phyloP scores from a whole-genome alignment of 2,888 invertebrate genomes.

The Drosophila tripunctata region DNA sequence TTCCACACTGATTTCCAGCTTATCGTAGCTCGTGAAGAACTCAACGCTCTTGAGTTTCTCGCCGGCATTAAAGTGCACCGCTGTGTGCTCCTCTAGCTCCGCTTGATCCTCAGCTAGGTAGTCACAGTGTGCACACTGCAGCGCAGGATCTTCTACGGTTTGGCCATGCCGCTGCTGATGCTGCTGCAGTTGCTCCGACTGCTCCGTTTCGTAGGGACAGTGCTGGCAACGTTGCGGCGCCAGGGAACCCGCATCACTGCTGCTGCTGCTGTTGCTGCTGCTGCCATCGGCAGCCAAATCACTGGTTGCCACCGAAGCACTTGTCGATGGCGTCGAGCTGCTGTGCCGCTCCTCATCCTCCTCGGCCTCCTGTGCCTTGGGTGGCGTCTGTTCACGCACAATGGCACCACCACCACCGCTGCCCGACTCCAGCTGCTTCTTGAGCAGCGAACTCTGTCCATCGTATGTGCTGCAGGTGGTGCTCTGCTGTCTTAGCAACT shows the following conservation, averaged over 20 bases:
- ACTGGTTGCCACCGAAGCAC: slow-evolving; percentile 79
- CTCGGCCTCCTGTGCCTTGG: slow-evolving; percentile 33
- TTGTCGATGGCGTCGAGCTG: slow-evolving; percentile 75
- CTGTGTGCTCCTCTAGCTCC: slow-evolving; percentile 91
- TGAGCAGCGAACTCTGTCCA: slow-evolving; percentile 78
- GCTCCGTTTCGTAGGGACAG: slow-evolving; percentile 92
- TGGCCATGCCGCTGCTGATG: slow-evolving; percentile 90
- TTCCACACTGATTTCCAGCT: slow-evolving; percentile 82
- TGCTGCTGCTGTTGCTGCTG: no score
- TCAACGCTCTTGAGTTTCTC: slow-evolving; percentile 81
- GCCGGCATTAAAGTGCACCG: slow-evolving; percentile 88
- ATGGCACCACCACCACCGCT: slow-evolving; percentile 15
- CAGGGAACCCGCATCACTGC: slow-evolving; percentile 70
- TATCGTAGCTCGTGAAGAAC: slow-evolving; percentile 83
- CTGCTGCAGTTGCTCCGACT: slow-evolving; percentile 89
- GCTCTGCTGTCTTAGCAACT: slow-evolving; percentile 47
- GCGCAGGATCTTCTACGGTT: no score
- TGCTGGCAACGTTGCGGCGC: slow-evolving; percentile 86
- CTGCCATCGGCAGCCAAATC: slow-evolving; percentile 74
- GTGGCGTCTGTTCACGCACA: slow-evolving; percentile 28
- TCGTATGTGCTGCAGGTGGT: slow-evolving; percentile 62
- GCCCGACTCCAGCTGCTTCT: slow-evolving; percentile 82
- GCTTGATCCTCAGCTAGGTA: slow-evolving; percentile 90
- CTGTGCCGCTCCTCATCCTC: slow-evolving; percentile 69
- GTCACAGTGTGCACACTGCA: slow-evolving; percentile 92